A percentile compares a stretch with the other conserved stretches of the same genome.
phyloP scores from a whole-genome alignment of 2,113 vertebrate genomes.

The Brachyhypopomus occidentalis region DNA sequence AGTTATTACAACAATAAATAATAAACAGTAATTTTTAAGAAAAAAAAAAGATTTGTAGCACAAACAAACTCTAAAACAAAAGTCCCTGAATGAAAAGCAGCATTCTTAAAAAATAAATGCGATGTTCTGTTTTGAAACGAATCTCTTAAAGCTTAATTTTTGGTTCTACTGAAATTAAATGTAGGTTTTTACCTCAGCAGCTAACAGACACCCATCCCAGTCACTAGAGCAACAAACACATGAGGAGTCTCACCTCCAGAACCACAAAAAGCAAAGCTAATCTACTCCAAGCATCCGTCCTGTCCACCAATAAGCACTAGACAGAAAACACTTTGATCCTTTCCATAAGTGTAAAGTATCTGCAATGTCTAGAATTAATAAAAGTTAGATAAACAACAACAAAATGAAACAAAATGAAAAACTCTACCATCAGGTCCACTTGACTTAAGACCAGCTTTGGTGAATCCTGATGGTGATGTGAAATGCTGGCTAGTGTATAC shows the following conservation, averaged over 20 bases:
- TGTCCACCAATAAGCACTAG: constrained; percentile 9
- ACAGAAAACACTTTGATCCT: constrained; percentile 10
- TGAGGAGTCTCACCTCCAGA: neutral
- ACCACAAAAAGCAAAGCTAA: neutral
- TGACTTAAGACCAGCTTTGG: neutral
- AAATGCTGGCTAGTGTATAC: constrained; percentile 16
- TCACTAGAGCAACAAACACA: constrained; percentile 27
- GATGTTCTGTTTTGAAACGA: constrained; percentile 28
- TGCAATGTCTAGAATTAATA: neutral
- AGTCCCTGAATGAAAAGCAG: constrained; percentile 44
- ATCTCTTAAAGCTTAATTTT: constrained; percentile 11
- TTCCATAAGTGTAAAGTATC: neutral
- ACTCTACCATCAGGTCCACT: neutral
- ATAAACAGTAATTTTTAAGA: neutral
- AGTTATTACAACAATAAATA: neutral
- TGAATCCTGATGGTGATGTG: neutral
- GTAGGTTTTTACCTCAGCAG: constrained; percentile 38
- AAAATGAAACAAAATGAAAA: neutral
- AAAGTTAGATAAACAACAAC: neutral
- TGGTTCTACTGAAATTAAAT: constrained; percentile 43
- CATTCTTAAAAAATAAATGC: constrained; percentile 37
- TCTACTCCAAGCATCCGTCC: neutral
- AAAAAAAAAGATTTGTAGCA: neutral
- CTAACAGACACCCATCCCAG: constrained; percentile 28
- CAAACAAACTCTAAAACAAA: constrained; percentile 13